These are phyloP conservation scores for Bombus confusus DNA, from an alignment of 1,140 invertebrate species.

Conservation along the genomic window DNA sequence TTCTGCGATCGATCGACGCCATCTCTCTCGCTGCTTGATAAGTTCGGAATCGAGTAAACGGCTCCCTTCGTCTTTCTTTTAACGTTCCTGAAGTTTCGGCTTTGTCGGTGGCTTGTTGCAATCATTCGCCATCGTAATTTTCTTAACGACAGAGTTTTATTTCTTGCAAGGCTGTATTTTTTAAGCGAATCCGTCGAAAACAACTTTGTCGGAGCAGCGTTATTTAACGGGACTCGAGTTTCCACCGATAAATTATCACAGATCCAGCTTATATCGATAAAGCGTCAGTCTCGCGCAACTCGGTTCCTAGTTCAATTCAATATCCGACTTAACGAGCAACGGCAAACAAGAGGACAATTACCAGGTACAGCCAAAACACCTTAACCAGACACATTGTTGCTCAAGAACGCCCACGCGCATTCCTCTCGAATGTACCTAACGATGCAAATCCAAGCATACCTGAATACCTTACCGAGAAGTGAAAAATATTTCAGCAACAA, in stretches of 20 bases:
- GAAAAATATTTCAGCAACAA: slow-evolving; percentile 31
- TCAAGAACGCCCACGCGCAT: slow-evolving; percentile 22
- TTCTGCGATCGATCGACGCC: slow-evolving; percentile 39
- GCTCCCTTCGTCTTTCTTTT: too few species aligned
- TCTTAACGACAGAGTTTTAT: not conserved
- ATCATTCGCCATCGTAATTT: too few species aligned
- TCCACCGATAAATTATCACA: not conserved
- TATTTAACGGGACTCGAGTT: too few species aligned
- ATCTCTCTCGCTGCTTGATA: not conserved
- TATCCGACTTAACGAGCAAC: not conserved
- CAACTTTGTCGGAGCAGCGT: too few species aligned
- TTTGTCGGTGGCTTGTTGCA: not conserved
- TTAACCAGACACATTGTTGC: not conserved
- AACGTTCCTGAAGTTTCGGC: not conserved
- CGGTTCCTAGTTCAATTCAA: not conserved
- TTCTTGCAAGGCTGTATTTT: not conserved
- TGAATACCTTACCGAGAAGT: not conserved
- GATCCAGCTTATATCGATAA: not conserved
- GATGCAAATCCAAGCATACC: slow-evolving; percentile 3
- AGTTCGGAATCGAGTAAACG: not conserved
- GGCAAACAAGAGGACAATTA: slow-evolving; percentile 13
- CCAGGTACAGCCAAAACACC: slow-evolving; percentile 3
- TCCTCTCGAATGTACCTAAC: not conserved
- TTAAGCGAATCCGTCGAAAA: too few species aligned
- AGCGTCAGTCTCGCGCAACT: too few species aligned